Evolutionary conservation across 2,113 vertebrate genomes (phyloP).

Genomic region (Fregetta grallaria): DNA sequence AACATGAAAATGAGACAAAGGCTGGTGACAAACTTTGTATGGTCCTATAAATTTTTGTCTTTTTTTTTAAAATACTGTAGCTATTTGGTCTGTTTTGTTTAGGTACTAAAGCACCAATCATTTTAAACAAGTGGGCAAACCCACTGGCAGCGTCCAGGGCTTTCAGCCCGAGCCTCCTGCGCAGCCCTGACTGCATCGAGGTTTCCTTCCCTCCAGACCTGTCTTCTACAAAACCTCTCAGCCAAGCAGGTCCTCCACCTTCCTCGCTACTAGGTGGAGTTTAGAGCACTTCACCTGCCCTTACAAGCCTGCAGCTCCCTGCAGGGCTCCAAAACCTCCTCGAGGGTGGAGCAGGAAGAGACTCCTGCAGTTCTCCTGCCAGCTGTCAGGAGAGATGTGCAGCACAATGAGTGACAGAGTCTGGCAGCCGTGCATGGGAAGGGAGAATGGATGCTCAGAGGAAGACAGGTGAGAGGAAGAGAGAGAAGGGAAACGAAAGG

Average conservation of each 20-base stretch:
- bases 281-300: background rate
- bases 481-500: background rate
- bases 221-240: background rate
- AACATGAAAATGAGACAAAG: background rate
- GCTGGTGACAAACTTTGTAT: background rate
- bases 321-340: slow-evolving; percentile 5
- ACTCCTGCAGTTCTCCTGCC: background rate
- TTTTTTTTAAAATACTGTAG: background rate
- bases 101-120: background rate
- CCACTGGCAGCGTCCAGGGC: background rate
- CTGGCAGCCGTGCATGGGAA: accelerated
- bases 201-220: background rate
- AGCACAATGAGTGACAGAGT: background rate
- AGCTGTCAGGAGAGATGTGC: background rate
- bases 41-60: background rate
- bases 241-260: background rate
- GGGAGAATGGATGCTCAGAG: background rate
- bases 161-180: background rate
- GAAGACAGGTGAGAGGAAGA: background rate
- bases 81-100: background rate
- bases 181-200: background rate
- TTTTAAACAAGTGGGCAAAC: background rate
- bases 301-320: background rate
- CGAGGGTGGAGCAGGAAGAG: background rate
- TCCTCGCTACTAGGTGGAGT: background rate